A percentile compares a stretch with the other conserved stretches of the same genome.
phyloP scores from a whole-genome alignment of 2,888 invertebrate genomes.

The Craniophora ligustri region DNA sequence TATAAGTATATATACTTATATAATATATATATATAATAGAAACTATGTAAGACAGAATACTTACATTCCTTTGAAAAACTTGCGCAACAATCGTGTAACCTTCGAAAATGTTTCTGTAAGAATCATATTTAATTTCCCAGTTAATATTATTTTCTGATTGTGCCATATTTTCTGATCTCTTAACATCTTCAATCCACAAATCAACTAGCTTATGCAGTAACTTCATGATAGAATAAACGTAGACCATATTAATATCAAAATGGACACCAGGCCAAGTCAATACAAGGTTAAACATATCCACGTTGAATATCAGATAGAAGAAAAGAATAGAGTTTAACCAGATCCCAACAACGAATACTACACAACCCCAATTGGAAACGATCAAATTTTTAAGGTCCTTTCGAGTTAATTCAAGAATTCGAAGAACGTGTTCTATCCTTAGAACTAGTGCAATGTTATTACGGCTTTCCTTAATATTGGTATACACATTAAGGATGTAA shows the following conservation, averaged over 20 bases:
- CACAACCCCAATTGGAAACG: not conserved
- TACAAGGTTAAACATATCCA: too few relatives aligned
- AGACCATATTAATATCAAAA: not conserved
- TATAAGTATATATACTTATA: too few relatives aligned
- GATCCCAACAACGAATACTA: not conserved
- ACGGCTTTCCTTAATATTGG: not conserved
- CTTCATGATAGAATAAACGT: not conserved
- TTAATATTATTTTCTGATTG: not conserved
- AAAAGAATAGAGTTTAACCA: not conserved
- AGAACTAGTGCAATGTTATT: not conserved
- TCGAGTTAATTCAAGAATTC: not conserved
- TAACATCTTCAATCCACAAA: not conserved
- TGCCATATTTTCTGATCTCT: not conserved
- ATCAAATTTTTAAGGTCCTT: not conserved
- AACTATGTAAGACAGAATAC: too few relatives aligned
- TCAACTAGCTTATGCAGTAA: not conserved
- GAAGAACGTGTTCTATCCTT: not conserved
- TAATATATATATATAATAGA: too few relatives aligned
- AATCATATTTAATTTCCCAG: not conserved
- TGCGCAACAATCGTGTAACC: not conserved
- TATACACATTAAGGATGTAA: not conserved
- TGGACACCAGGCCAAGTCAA: not conserved
- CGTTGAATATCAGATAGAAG: not conserved
- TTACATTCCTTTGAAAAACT: not conserved
- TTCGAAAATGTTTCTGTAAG: not conserved